Percentiles rank a stretch among this genome's conserved stretches.
These are phyloP conservation scores for Pseudoips prasinana DNA, from an alignment of 2,888 invertebrate species.

Conservation along the genomic window DNA sequence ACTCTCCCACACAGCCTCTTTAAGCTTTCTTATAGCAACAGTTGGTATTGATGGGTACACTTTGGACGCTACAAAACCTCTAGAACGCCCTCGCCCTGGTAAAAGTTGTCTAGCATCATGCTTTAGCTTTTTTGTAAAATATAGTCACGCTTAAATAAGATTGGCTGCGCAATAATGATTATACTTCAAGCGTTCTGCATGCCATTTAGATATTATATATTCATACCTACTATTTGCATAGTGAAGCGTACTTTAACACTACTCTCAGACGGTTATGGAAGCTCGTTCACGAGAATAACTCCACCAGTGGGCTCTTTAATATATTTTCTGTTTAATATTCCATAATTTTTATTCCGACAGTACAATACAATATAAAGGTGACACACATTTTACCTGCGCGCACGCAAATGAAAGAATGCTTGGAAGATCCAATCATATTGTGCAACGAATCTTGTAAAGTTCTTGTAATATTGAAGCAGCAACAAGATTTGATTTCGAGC, in stretches of 20 bases:
- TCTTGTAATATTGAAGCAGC: conserved; percentile 82
- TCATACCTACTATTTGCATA: conserved; percentile 80
- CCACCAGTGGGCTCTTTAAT: conserved; percentile 48
- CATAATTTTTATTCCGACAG: conserved; percentile 34
- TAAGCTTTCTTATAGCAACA: conserved; percentile 75
- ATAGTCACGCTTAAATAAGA: conserved; percentile 82
- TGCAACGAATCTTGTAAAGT: conserved; percentile 82
- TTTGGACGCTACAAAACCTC: conserved; percentile 78
- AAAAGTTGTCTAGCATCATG: conserved; percentile 82
- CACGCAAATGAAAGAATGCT: conserved; percentile 75
- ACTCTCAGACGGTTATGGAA: conserved; percentile 74
- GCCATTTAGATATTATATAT: conserved; percentile 81
- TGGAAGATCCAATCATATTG: conserved; percentile 80
- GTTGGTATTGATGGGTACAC: conserved; percentile 80
- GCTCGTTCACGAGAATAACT: conserved; percentile 64
- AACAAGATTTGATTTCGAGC: conserved; percentile 72
- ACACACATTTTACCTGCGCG: conserved; percentile 69
- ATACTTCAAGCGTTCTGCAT: conserved; percentile 82
- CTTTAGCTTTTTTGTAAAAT: conserved; percentile 82
- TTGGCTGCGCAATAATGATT: conserved; percentile 83
- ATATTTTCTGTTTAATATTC: conserved; percentile 44
- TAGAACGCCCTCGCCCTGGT: conserved; percentile 80
- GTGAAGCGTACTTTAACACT: conserved; percentile 76
- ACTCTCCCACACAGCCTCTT: conserved; percentile 75
- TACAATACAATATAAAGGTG: conserved; percentile 76